Evolutionary conservation across 2,888 invertebrate genomes (phyloP).

Genomic region (Hyposoter dolosus): DNA sequence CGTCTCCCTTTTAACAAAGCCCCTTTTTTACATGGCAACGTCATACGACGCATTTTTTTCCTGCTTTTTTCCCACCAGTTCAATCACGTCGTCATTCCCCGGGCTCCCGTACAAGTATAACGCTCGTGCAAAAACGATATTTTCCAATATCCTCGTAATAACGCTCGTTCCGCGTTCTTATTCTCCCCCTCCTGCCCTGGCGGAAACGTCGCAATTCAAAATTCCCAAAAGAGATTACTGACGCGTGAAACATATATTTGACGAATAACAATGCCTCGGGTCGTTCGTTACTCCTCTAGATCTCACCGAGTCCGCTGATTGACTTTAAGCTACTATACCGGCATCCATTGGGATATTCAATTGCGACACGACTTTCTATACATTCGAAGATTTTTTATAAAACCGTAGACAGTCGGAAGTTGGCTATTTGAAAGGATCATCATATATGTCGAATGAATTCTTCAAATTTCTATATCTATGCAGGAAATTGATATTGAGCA

Average conservation of each 20-base stretch:
- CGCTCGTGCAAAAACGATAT: constrained; percentile 22
- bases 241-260: constrained; percentile 35
- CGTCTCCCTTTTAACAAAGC: constrained; percentile 26
- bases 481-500: not conserved
- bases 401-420: not conserved
- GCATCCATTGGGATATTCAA: not conserved
- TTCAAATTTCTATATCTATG: not conserved
- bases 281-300: not conserved
- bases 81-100: constrained; percentile 44
- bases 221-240: constrained; percentile 25
- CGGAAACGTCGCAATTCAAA: constrained; percentile 12
- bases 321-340: constrained; percentile 10
- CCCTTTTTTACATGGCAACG: constrained; percentile 26
- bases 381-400: not conserved
- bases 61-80: constrained; percentile 29
- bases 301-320: not conserved
- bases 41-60: constrained; percentile 12
- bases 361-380: not conserved
- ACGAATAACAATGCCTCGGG: constrained; percentile 23
- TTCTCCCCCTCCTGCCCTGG: not conserved
- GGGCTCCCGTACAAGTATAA: not conserved
- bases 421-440: not conserved
- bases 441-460: not conserved
- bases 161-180: not conserved
- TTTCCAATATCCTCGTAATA: constrained; percentile 42